Evolutionary conservation across 2,888 invertebrate species (phyloP).

Genomic region (Ypsolopha scabrella): DNA sequence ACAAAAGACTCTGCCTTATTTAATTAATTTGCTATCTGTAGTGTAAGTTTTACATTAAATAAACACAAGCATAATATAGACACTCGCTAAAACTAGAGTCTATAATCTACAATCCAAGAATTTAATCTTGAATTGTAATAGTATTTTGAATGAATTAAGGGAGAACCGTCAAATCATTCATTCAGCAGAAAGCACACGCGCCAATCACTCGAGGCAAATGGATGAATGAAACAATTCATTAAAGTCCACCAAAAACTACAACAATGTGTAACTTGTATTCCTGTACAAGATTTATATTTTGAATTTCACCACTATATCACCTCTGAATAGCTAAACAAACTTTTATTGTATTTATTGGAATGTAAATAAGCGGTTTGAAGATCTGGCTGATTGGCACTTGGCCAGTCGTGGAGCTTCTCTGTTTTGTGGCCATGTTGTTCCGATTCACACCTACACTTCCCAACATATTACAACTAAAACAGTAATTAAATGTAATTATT

Average conservation of each 20-base stretch:
- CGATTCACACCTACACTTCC: background rate
- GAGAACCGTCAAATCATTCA: no score
- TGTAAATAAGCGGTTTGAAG: background rate
- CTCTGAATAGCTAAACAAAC: background rate
- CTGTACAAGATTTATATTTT: background rate
- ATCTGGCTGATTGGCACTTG: background rate
- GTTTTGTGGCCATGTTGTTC: background rate
- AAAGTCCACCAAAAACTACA: background rate
- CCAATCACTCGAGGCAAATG: no score
- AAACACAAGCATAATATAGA: no score
- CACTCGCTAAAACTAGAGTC: no score
- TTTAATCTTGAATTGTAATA: no score
- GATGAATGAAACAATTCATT: background rate
- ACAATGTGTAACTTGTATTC: background rate
- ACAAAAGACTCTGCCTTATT: no score
- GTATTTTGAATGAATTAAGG: no score
- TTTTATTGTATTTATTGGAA: background rate
- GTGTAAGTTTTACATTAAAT: no score
- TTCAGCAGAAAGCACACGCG: no score
- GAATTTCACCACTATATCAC: background rate
- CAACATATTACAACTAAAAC: background rate
- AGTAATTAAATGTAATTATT: no score
- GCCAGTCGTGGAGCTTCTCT: background rate
- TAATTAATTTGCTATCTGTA: no score
- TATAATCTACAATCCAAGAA: no score